Conservation (phyloP, 2,888 invertebrate species). For the Hypomecis atomaria region DNA sequence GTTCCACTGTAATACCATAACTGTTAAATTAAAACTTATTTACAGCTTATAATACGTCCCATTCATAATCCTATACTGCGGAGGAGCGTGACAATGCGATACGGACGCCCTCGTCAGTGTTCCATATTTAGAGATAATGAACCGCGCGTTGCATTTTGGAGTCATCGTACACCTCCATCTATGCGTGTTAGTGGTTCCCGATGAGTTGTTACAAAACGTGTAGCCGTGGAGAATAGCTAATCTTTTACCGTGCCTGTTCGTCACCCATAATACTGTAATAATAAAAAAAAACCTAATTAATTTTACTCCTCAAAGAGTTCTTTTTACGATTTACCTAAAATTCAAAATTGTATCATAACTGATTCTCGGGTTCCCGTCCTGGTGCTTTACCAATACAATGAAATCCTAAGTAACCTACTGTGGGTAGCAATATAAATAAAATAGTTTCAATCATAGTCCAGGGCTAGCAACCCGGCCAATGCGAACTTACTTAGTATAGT, state of each 20-base stretch:
- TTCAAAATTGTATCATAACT: too few relatives aligned
- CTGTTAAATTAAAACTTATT: neutral
- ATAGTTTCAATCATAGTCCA: too few relatives aligned
- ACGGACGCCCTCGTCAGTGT: conserved; percentile 16
- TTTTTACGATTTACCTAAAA: too few relatives aligned
- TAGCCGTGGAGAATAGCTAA: conserved; percentile 47
- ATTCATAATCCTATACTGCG: conserved; percentile 31
- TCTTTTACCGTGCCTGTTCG: conserved; percentile 42
- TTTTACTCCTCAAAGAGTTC: too few relatives aligned
- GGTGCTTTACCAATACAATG: too few relatives aligned
- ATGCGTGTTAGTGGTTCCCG: conserved; percentile 3
- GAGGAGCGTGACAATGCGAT: conserved; percentile 43
- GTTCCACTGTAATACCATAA: neutral
- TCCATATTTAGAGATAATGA: conserved; percentile 28
- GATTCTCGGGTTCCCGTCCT: too few relatives aligned
- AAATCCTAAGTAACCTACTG: too few relatives aligned
- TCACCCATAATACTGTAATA: conserved; percentile 35
- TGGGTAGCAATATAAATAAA: too few relatives aligned
- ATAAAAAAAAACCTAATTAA: conserved; percentile 19
- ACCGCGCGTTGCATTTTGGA: conserved; percentile 31
- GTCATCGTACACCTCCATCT: conserved; percentile 34
- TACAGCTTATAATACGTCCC: conserved; percentile 35
- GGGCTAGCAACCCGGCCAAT: too few relatives aligned
- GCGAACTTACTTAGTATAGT: too few relatives aligned
- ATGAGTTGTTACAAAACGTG: conserved; percentile 39